Conservation (phyloP, 1,140 invertebrate species). For the Sipha flava region DNA sequence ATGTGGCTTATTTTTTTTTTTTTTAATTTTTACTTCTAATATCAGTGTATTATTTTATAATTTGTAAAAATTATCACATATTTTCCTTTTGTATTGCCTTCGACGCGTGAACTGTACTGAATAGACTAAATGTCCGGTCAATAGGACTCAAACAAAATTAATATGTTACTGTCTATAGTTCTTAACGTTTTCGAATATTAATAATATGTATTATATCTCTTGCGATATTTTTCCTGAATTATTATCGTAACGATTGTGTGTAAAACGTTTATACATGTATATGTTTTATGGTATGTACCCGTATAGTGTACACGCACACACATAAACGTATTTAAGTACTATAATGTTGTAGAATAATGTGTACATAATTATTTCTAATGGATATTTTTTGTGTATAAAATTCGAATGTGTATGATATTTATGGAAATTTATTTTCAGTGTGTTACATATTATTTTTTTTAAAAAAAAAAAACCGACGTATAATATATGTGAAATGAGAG, state of each 20-base stretch:
- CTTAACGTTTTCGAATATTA: not conserved
- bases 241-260: not conserved
- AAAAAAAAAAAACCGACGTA: not conserved
- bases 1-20: not conserved
- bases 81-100: not conserved
- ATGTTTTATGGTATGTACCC: not conserved
- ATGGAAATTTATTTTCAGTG: constrained; percentile 15
- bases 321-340: too few relatives aligned
- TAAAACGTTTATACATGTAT: not conserved
- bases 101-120: not conserved
- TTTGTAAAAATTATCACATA: too few relatives aligned
- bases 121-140: not conserved
- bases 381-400: not conserved
- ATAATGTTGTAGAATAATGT: too few relatives aligned
- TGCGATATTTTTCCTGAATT: not conserved
- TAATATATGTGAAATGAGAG: not conserved
- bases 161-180: not conserved
- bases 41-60: too few relatives aligned
- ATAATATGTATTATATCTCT: not conserved
- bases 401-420: not conserved
- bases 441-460: constrained; percentile 26
- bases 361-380: not conserved
- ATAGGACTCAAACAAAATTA: not conserved
- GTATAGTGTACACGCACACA: not conserved
- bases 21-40: not conserved